phyloP scores from a whole-genome alignment of 2,797 vertebrate genomes.

The Caiman crocodilus region DNA sequence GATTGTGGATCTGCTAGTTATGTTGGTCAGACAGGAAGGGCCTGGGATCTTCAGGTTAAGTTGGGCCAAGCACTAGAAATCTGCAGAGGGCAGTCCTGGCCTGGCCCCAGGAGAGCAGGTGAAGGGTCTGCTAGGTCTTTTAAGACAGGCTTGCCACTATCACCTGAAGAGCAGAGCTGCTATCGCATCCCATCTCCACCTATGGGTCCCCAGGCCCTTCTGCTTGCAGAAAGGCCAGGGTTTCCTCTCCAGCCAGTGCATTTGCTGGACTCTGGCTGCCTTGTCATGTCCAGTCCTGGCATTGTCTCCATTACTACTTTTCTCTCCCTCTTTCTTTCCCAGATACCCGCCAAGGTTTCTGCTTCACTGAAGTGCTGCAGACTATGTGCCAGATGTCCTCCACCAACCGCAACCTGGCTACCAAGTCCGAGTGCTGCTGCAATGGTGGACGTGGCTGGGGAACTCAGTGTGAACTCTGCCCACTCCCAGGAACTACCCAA shows the following conservation, averaged over 20 bases:
- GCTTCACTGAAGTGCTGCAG: constrained; percentile 92
- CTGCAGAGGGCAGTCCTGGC: neutral
- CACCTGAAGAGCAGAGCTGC: neutral
- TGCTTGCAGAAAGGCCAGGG: neutral
- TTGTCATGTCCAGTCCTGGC: fast-evolving
- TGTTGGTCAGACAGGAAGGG: neutral
- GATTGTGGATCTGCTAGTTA: neutral
- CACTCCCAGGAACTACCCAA: constrained; percentile 90
- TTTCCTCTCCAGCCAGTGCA: neutral
- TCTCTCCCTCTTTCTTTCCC: neutral
- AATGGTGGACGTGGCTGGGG: constrained; percentile 92
- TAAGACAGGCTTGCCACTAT: neutral
- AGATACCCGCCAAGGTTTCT: constrained; percentile 93
- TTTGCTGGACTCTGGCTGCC: neutral
- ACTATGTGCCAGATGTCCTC: constrained; percentile 92
- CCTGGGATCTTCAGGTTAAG: neutral
- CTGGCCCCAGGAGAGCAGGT: neutral
- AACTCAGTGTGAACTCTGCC: constrained; percentile 92
- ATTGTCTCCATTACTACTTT: fast-evolving
- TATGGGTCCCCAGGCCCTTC: neutral
- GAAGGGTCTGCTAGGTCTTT: neutral
- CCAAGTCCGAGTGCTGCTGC: constrained; percentile 95
- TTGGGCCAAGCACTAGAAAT: neutral
- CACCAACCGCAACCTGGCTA: constrained; percentile 89
- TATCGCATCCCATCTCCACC: neutral